phyloP scores from a whole-genome alignment of 2,113 vertebrate species.

The Glaucomys volans region DNA sequence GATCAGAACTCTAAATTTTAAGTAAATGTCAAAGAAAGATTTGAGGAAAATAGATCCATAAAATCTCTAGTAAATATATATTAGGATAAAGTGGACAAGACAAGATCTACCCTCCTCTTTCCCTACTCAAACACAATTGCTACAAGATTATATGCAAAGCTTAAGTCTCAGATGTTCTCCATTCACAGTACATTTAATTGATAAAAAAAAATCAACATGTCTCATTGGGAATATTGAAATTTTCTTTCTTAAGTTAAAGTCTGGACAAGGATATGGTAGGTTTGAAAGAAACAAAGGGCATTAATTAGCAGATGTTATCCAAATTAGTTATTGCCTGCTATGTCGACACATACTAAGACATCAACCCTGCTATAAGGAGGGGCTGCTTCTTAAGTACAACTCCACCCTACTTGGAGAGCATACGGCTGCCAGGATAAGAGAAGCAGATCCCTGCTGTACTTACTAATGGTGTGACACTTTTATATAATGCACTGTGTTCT shows the following conservation, averaged over 20 bases:
- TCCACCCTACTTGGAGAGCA: neutral
- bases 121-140: neutral
- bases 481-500: neutral
- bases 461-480: neutral
- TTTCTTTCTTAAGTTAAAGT: neutral
- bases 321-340: neutral
- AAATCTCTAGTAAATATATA: neutral
- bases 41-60: neutral
- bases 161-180: neutral
- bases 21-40: neutral
- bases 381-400: neutral
- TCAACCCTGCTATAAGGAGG: neutral
- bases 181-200: neutral
- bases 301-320: neutral
- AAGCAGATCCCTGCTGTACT: neutral
- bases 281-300: neutral
- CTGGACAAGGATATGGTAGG: neutral
- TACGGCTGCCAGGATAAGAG: neutral
- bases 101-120: fast-evolving
- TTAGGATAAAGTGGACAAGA: neutral
- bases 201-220: neutral
- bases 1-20: neutral
- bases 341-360: too few relatives aligned
- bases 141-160: neutral
- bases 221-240: neutral